Conservation (phyloP, 2,888 invertebrate genomes). For the Willowsia nigromaculata region DNA sequence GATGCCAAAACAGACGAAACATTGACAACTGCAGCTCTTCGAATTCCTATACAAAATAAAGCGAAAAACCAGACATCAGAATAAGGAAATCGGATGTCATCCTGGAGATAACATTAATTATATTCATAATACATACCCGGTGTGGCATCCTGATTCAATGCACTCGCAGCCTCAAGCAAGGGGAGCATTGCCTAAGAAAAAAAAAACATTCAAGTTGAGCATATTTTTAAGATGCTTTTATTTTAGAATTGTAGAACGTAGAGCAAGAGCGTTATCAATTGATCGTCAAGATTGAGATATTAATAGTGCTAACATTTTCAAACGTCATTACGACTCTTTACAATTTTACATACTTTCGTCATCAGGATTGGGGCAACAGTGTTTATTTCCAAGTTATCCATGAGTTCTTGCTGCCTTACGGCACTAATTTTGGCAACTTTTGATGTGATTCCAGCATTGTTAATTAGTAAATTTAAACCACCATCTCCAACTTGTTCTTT, state of each 20-base stretch:
- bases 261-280: too few relatives aligned
- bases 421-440: conserved; percentile 87
- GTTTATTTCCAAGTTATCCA: conserved; percentile 87
- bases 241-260: too few relatives aligned
- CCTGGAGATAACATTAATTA: neutral
- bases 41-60: conserved; percentile 54
- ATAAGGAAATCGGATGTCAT: too few relatives aligned
- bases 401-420: conserved; percentile 87
- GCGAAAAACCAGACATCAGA: too few relatives aligned
- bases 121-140: conserved; percentile 16
- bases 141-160: conserved; percentile 15
- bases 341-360: conserved; percentile 85
- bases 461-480: conserved; percentile 92
- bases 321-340: too few relatives aligned
- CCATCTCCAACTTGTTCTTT: conserved; percentile 84
- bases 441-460: conserved; percentile 91
- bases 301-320: too few relatives aligned
- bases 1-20: conserved; percentile 92
- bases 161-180: conserved; percentile 79
- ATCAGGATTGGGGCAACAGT: conserved; percentile 92
- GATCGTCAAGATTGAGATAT: too few relatives aligned
- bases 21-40: conserved; percentile 84
- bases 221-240: too few relatives aligned
- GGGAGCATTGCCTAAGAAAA: conserved; percentile 86
- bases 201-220: too few relatives aligned